Evolutionary conservation across 2,113 vertebrate genomes (phyloP).

Genomic region (Todiramphus saurophagus): DNA sequence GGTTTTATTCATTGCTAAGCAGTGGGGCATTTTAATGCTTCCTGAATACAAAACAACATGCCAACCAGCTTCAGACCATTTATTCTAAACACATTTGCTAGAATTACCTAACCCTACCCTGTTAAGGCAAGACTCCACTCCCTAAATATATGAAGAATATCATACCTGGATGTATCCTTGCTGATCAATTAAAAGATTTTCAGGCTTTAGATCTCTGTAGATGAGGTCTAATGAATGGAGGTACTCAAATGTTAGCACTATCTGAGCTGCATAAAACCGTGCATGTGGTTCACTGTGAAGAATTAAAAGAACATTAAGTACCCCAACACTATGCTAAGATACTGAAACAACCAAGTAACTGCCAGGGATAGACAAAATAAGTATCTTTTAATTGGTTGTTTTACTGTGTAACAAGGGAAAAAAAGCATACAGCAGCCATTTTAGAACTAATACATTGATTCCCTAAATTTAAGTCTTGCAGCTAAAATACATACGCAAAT

Average conservation of each 20-base stretch:
- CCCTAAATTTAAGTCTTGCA: background rate
- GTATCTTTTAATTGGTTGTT: background rate
- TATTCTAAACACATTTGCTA: background rate
- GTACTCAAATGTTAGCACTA: conserved; percentile 99
- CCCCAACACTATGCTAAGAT: background rate
- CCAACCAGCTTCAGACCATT: background rate
- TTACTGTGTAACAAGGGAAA: background rate
- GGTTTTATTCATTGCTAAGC: background rate
- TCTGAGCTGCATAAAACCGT: conserved; percentile 99
- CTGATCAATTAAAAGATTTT: conserved; percentile 99
- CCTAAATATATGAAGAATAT: background rate
- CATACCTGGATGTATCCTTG: conserved; percentile 99
- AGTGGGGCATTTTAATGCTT: background rate
- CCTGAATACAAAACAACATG: background rate
- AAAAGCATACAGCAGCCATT: background rate
- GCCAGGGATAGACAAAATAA: background rate
- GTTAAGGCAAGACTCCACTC: background rate
- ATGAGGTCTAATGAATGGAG: conserved; percentile 99
- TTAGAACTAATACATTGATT: background rate
- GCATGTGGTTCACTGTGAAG: conserved; percentile 92
- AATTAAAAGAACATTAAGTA: conserved; percentile 56
- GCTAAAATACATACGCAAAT: background rate
- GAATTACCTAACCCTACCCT: background rate
- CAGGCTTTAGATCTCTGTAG: conserved; percentile 99
- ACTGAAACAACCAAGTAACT: background rate